A percentile compares a stretch with the other conserved stretches of the same genome.
Conservation (phyloP, 2,888 invertebrate genomes). For the Anticlea derivata region DNA sequence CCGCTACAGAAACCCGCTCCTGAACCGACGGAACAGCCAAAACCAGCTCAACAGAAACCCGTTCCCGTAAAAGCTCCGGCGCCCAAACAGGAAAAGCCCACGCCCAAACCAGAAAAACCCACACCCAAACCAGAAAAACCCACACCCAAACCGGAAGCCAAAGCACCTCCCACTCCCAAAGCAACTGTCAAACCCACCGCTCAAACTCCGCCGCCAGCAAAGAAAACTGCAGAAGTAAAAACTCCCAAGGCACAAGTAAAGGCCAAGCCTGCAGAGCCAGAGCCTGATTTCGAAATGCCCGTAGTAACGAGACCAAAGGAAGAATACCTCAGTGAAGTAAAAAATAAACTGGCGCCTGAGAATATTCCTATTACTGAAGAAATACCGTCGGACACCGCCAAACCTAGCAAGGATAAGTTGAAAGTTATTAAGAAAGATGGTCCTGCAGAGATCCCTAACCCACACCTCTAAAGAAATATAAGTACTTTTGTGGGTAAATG, state of each 20-base stretch:
- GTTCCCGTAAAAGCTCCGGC: conserved; percentile 6
- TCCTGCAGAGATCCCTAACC: conserved; percentile 74
- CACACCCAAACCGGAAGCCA: conserved; percentile 30
- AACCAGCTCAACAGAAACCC: conserved; percentile 17
- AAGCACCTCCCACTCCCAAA: conserved; percentile 25
- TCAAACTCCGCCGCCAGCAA: conserved; percentile 21
- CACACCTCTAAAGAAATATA: conserved; percentile 47
- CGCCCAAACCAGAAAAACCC: conserved; percentile 24
- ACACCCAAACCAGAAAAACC: conserved; percentile 27
- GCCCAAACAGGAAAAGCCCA: conserved; percentile 29
- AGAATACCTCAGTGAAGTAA: conserved; percentile 21
- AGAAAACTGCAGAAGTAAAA: conserved; percentile 32
- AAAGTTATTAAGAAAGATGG: conserved; percentile 85
- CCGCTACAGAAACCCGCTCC: conserved; percentile 14
- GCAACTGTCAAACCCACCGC: conserved; percentile 21
- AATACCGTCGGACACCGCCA: conserved; percentile 79
- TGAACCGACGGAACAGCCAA: conserved; percentile 22
- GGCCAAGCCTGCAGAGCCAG: conserved; percentile 30
- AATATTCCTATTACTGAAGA: conserved; percentile 81
- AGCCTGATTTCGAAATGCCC: conserved; percentile 25
- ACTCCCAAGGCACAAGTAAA: conserved; percentile 28
- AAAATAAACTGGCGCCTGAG: conserved; percentile 44
- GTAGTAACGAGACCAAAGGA: conserved; percentile 28
- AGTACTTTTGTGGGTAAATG: conserved; percentile 5
- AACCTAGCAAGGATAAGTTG: conserved; percentile 79